Conservation (phyloP, 2,797 vertebrate genomes). For the Morus bassanus region DNA sequence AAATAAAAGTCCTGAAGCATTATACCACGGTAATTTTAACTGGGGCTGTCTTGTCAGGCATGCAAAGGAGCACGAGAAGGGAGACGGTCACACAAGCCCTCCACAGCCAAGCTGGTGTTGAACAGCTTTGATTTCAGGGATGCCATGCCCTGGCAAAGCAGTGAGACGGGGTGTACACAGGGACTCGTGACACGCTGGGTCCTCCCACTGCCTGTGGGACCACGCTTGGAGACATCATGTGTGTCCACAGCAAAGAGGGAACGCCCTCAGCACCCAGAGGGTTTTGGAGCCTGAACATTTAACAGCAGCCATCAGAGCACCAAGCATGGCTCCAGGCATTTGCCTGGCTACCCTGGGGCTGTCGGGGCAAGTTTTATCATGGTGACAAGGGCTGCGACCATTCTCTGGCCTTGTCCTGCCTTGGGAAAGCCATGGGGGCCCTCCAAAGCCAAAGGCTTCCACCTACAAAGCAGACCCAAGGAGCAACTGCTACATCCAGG, state of each 20-base stretch:
- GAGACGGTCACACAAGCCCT: background rate
- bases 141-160: background rate
- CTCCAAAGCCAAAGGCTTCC: background rate
- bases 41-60: background rate
- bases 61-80: accelerated
- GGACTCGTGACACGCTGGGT: background rate
- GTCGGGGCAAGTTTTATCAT: background rate
- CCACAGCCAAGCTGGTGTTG: background rate
- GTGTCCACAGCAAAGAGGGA: background rate
- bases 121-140: background rate
- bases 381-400: background rate
- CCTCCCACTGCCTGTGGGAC: background rate
- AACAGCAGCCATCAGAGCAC: background rate
- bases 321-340: background rate
- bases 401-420: background rate
- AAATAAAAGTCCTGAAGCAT: background rate
- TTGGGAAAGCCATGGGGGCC: background rate
- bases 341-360: background rate
- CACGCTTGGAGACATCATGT: background rate
- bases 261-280: background rate
- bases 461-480: background rate
- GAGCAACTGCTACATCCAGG: background rate
- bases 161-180: accelerated
- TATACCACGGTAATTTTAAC: background rate
- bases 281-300: background rate